Evolutionary conservation across 2,113 vertebrate species (phyloP).

Genomic region (Coregonus clupeaformis): DNA sequence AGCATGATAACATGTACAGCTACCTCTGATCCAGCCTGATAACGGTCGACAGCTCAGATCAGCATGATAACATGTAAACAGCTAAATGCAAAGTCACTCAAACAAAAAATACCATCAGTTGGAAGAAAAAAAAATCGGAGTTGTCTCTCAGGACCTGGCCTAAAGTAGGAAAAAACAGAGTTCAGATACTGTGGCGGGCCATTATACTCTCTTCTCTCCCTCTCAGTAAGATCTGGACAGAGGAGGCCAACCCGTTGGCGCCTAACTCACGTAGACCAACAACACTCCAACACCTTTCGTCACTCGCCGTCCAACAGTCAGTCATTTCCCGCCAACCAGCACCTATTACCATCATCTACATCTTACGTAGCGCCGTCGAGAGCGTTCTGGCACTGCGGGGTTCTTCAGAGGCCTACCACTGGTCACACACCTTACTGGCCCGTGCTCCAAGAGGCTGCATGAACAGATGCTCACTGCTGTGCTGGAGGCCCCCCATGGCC

Average conservation of each 20-base stretch:
- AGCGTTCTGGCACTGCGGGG: slow-evolving; percentile 88
- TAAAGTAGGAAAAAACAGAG: no score
- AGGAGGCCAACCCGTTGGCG: slow-evolving; percentile 53
- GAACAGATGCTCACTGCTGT: slow-evolving; percentile 90
- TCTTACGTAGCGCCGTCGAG: slow-evolving; percentile 95
- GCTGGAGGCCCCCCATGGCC: slow-evolving; percentile 90
- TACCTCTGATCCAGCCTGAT: no score
- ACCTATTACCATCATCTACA: slow-evolving; percentile 91
- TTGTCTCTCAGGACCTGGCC: no score
- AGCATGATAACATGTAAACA: no score
- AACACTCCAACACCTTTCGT: slow-evolving; percentile 64
- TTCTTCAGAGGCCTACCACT: slow-evolving; percentile 89
- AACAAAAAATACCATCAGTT: no score
- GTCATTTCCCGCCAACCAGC: slow-evolving; percentile 84
- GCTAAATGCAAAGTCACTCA: no score
- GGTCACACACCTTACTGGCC: slow-evolving; percentile 91
- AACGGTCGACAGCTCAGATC: no score
- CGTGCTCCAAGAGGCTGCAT: slow-evolving; percentile 90
- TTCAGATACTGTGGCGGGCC: no score
- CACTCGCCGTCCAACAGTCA: slow-evolving; percentile 39
- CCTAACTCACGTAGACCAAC: slow-evolving; percentile 66
- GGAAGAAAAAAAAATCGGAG: no score
- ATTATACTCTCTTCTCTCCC: slow-evolving; percentile 18
- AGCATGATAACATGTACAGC: no score
- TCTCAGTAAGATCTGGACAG: slow-evolving; percentile 64